Evolutionary conservation across 2,113 vertebrate species (phyloP), one percentile per base, ranked within the genome.

Genomic region (Lycaon pictus): DNA sequence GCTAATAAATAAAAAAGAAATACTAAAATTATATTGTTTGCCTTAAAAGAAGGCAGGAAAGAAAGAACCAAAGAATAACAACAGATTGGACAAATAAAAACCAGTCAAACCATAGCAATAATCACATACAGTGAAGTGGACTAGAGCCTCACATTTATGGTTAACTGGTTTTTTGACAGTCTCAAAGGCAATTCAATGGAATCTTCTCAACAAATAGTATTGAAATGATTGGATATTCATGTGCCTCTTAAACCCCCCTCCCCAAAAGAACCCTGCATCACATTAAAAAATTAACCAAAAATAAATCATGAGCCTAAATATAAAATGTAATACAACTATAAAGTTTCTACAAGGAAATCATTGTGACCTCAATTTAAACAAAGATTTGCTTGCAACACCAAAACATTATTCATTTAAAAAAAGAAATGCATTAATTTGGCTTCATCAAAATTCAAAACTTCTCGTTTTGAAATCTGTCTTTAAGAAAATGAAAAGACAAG

Each of bases 401-500:
- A 93, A 56, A 15, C 5, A 35, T 16, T 84, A 51, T 88, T 84
- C 11, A 48, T n/a, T 51, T 22, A 82, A 55, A 16, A 58, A 56
- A 77, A 92, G 15, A 79, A 95, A 67, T 55, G 0, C 16, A 77
- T 81, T 95, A 43, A 60, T 65, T 62, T 89, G 8, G 69, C 11
- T 48, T 72, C 15, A 95, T 90, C 27, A 86, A 95, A 96, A 92
- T 95, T 95, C 16, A 90, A 93, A 84, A 87, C 17, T 17, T 82
- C 5, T 97, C 35, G 93, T 81, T 97, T 81, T 65, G 37, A 82
- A 90, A 95, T 17, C 65, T 6, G 74, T 3, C 22, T 43, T 74
- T 93, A 60, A 95, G 51, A 92, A 82, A 97, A 90, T 62, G 10
- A 92, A 96, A 96, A 91, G 69, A 29, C 51, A 94, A 53, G 3